A percentile compares a stretch with the other conserved stretches of the same genome.
These are phyloP conservation scores for Corydoras maculifer DNA, from an alignment of 2,113 vertebrate genomes.

Conservation along the genomic window DNA sequence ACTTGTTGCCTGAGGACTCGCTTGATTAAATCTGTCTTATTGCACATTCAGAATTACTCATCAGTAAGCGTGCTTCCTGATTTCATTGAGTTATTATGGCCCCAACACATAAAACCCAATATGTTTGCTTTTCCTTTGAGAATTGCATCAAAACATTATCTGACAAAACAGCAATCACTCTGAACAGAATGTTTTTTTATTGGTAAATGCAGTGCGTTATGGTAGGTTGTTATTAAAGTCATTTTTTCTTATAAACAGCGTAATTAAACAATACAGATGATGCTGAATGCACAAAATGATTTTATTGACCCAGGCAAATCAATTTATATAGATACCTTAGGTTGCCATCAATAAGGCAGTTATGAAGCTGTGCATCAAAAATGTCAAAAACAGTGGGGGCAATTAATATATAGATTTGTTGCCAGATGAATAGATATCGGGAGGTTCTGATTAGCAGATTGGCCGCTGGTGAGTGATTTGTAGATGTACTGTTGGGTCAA, in stretches of 20 bases:
- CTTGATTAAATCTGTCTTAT: slow-evolving; percentile 24
- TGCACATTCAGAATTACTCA: slow-evolving; percentile 24
- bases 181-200: background rate
- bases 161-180: background rate
- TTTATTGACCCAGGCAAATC: background rate
- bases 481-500: too few species aligned
- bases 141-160: background rate
- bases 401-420: too few species aligned
- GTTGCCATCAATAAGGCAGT: too few species aligned
- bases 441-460: too few species aligned
- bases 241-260: slow-evolving; percentile 9
- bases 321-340: too few species aligned
- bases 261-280: background rate
- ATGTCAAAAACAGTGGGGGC: too few species aligned
- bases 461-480: too few species aligned
- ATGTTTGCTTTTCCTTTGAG: slow-evolving; percentile 1
- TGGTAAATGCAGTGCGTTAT: background rate
- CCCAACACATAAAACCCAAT: slow-evolving; percentile 1
- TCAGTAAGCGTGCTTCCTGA: background rate
- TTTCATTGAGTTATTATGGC: slow-evolving; percentile 7
- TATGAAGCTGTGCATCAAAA: too few species aligned
- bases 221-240: background rate
- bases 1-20: slow-evolving; percentile 13
- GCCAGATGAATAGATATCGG: too few species aligned
- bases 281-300: background rate